These are phyloP conservation scores for Sycobia sp. DNA, from an alignment of 1,140 invertebrate species.

Conservation along the genomic window DNA sequence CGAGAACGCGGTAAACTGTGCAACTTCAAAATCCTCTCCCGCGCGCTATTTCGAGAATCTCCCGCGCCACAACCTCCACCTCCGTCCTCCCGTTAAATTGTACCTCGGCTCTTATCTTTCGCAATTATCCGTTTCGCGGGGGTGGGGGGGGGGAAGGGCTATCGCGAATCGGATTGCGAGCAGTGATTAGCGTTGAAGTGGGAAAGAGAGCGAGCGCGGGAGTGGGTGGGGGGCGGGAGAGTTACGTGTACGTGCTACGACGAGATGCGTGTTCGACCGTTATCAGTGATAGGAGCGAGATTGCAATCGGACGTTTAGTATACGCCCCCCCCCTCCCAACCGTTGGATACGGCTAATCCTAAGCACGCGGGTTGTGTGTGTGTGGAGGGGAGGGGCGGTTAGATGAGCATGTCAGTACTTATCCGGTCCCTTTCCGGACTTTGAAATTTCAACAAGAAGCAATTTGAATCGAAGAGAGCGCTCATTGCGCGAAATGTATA, in stretches of 20 bases:
- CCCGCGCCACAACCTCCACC: too few species aligned
- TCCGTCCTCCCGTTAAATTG: slow-evolving; percentile 25
- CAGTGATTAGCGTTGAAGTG: slow-evolving; percentile 47
- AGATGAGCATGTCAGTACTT: slow-evolving; percentile 35
- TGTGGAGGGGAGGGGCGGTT: too few species aligned
- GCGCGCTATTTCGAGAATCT: slow-evolving; percentile 20
- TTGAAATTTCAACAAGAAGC: background rate
- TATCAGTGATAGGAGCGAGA: slow-evolving; percentile 44
- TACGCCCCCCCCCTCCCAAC: too few species aligned
- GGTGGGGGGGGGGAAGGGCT: slow-evolving; percentile 22
- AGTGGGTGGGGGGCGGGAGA: background rate
- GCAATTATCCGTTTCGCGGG: slow-evolving; percentile 10
- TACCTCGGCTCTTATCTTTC: slow-evolving; percentile 25
- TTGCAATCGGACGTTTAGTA: slow-evolving; percentile 53
- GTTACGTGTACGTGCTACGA: slow-evolving; percentile 38
- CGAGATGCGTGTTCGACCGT: slow-evolving; percentile 46
- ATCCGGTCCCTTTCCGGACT: slow-evolving; percentile 33
- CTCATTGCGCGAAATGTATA: too few species aligned
- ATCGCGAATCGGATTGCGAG: slow-evolving; percentile 51
- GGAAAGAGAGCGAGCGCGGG: background rate
- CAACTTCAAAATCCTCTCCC: slow-evolving; percentile 18
- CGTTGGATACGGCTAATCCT: too few species aligned
- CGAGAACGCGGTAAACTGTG: too few species aligned
- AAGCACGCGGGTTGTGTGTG: too few species aligned
- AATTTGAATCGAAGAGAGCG: too few species aligned